Conservation (phyloP, 1,140 invertebrate species). For the Hypothenemus hampei region DNA sequence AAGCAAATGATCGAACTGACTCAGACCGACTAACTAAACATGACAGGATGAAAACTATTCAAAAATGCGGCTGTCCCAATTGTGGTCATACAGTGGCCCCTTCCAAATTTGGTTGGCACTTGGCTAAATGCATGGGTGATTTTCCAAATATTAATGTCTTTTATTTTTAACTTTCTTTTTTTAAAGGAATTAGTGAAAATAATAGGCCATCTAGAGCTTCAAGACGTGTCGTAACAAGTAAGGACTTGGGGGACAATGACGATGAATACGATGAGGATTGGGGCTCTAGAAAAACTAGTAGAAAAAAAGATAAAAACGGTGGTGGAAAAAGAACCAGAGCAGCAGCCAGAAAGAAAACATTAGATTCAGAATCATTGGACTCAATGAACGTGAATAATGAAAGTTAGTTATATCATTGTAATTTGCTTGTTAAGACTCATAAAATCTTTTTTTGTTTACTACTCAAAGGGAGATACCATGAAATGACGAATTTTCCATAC, state of each 20-base stretch:
- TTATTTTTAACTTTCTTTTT: background rate
- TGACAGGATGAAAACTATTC: background rate
- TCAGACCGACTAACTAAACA: background rate
- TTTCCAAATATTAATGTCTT: background rate
- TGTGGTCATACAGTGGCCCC: background rate
- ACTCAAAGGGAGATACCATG: background rate
- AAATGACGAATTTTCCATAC: background rate
- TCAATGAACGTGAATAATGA: background rate
- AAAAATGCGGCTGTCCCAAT: background rate
- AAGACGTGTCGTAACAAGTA: background rate
- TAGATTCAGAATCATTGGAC: background rate
- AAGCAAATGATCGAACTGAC: background rate
- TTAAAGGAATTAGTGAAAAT: background rate
- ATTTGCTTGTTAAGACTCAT: background rate
- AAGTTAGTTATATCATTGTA: background rate
- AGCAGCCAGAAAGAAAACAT: background rate
- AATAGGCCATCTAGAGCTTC: background rate
- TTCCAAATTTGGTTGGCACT: background rate
- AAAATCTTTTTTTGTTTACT: background rate
- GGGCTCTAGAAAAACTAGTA: background rate
- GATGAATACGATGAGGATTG: background rate
- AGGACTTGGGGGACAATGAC: background rate
- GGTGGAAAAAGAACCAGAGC: background rate
- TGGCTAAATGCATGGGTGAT: background rate
- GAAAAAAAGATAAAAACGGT: background rate